These are phyloP conservation scores for Nannoperca obscura DNA, from an alignment of 2,797 vertebrate species.

Conservation along the genomic window DNA sequence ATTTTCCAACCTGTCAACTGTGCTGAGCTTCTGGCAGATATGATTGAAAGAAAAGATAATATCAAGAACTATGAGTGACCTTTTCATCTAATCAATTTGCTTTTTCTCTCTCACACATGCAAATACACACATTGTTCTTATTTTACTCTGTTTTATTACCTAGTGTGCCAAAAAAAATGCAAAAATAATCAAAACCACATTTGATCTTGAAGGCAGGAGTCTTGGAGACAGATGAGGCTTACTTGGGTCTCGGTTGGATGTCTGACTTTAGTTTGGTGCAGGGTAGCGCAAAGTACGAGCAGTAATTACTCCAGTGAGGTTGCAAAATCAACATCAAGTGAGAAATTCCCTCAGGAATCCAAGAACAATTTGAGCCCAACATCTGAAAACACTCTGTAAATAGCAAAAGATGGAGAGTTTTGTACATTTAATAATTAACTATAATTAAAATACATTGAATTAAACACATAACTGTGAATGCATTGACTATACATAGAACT, in stretches of 20 bases:
- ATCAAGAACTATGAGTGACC: constrained; percentile 16
- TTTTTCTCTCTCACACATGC: constrained; percentile 18
- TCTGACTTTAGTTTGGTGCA: constrained; percentile 23
- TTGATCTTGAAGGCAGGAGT: constrained; percentile 42
- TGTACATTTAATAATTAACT: constrained; percentile 10
- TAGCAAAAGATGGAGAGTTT: not conserved
- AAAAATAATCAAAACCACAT: constrained; percentile 28
- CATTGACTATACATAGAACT: constrained; percentile 33
- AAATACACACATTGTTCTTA: constrained; percentile 31
- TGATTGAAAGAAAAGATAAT: constrained; percentile 14
- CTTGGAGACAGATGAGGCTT: constrained; percentile 31
- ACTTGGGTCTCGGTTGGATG: not conserved
- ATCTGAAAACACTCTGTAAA: constrained; percentile 8
- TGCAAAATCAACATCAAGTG: constrained; percentile 38
- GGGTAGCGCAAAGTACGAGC: constrained; percentile 4
- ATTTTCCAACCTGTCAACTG: constrained; percentile 39
- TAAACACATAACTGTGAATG: constrained; percentile 7
- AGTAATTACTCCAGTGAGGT: constrained; percentile 19
- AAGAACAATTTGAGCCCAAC: constrained; percentile 15
- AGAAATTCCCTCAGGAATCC: constrained; percentile 20
- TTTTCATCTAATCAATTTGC: not conserved
- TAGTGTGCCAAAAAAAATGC: constrained; percentile 22
- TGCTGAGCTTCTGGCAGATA: constrained; percentile 32
- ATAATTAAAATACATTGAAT: constrained; percentile 4
- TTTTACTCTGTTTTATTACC: constrained; percentile 24